These are phyloP conservation scores for Rhodophaea formosa DNA, from an alignment of 2,888 invertebrate species.

Conservation along the genomic window DNA sequence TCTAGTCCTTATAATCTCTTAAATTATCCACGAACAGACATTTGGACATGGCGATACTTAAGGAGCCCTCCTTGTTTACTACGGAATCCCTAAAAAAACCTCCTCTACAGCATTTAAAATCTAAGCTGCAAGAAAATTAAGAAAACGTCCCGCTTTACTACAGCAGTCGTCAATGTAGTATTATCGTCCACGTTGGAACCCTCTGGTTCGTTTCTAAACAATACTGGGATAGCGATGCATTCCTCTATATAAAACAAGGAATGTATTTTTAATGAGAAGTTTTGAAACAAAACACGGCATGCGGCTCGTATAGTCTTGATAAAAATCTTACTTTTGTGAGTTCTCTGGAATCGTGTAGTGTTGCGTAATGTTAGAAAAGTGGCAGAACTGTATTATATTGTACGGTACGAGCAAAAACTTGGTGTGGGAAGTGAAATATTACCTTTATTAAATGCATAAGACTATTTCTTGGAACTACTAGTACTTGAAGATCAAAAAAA, in stretches of 20 bases:
- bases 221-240: constrained; percentile 37
- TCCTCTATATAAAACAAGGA: constrained; percentile 45
- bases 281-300: constrained; percentile 32
- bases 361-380: background rate
- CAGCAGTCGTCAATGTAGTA: too few relatives aligned
- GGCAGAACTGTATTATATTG: background rate
- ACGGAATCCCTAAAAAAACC: too few relatives aligned
- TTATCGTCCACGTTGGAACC: background rate
- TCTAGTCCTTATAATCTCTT: too few relatives aligned
- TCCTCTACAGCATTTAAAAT: too few relatives aligned
- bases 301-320: constrained; percentile 8
- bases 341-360: constrained; percentile 5
- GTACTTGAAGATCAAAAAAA: background rate
- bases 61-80: too few relatives aligned
- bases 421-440: background rate
- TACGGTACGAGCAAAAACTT: background rate
- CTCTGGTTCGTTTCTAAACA: constrained; percentile 18
- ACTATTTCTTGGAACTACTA: background rate
- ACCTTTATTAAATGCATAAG: background rate
- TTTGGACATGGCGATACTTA: too few relatives aligned
- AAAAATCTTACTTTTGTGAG: constrained; percentile 10
- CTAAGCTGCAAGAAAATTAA: too few relatives aligned
- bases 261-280: constrained; percentile 48
- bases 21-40: too few relatives aligned
- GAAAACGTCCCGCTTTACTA: too few relatives aligned